These are phyloP conservation scores for Tetranychus truncatus DNA, from an alignment of 2,888 invertebrate species.

Conservation along the genomic window DNA sequence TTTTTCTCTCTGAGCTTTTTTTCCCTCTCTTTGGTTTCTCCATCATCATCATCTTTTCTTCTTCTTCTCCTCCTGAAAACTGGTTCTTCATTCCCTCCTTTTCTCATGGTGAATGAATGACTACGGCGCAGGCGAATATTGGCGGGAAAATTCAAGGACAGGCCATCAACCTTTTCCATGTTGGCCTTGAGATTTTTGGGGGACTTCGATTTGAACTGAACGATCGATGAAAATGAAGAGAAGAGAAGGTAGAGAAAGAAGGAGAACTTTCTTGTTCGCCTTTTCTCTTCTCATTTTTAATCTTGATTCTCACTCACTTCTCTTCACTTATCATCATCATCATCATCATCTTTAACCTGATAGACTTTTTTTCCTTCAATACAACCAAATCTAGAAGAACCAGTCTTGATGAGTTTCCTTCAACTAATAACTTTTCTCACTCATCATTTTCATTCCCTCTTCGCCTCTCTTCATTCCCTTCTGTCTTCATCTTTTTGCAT, in stretches of 20 bases:
- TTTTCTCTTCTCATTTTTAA: too few relatives aligned
- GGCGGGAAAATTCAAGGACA: constrained; percentile 1
- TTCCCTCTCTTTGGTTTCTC: neutral
- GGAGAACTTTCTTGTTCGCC: too few relatives aligned
- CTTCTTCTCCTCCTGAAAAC: neutral
- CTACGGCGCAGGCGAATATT: neutral
- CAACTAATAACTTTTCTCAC: neutral
- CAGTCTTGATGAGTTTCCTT: neutral
- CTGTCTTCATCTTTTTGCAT: neutral
- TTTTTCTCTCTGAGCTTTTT: neutral
- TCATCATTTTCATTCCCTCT: neutral
- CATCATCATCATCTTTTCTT: neutral
- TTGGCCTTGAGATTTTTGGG: neutral
- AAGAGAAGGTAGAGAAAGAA: too few relatives aligned
- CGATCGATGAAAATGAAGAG: neutral
- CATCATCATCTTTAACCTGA: neutral
- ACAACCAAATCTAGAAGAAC: neutral
- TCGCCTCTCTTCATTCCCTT: neutral
- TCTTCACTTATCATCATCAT: neutral
- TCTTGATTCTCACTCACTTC: neutral
- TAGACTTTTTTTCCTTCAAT: neutral
- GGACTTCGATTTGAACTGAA: neutral
- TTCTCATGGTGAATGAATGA: neutral
- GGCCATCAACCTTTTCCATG: neutral
- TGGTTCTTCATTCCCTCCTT: neutral